Evolutionary conservation across 2,888 invertebrate genomes (phyloP).

Genomic region (Pheosia gnoma): DNA sequence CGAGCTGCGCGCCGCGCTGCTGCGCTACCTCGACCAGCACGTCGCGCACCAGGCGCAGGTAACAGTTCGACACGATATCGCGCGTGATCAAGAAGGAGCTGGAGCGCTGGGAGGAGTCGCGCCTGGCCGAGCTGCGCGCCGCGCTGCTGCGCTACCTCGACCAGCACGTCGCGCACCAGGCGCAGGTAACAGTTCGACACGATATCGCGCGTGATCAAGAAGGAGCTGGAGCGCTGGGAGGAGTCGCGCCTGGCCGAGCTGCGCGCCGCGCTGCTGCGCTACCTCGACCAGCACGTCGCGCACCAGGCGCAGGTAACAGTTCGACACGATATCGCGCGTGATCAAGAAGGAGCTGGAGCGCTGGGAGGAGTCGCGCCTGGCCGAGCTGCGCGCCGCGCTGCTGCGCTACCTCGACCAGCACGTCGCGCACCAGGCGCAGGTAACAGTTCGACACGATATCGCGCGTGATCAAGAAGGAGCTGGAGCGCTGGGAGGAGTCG

Average conservation of each 20-base stretch:
- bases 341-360: conserved; percentile 97
- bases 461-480: conserved; percentile 95
- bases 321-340: conserved; percentile 96
- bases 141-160: conserved; percentile 96
- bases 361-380: conserved; percentile 94
- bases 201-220: conserved; percentile 96
- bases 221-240: conserved; percentile 97
- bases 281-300: conserved; percentile 96
- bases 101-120: conserved; percentile 94
- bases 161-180: conserved; percentile 96
- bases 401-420: conserved; percentile 97
- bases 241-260: conserved; percentile 94
- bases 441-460: conserved; percentile 98
- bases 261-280: conserved; percentile 93
- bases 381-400: conserved; percentile 95
- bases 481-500: conserved; percentile 95
- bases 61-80: conserved; percentile 97
- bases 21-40: conserved; percentile 96
- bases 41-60: conserved; percentile 97
- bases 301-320: conserved; percentile 98
- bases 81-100: conserved; percentile 97
- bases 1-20: conserved; percentile 95
- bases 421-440: conserved; percentile 97
- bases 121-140: conserved; percentile 95
- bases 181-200: conserved; percentile 98